Conservation (phyloP, 2,797 vertebrate genomes). For the Dermochelys coriacea region DNA sequence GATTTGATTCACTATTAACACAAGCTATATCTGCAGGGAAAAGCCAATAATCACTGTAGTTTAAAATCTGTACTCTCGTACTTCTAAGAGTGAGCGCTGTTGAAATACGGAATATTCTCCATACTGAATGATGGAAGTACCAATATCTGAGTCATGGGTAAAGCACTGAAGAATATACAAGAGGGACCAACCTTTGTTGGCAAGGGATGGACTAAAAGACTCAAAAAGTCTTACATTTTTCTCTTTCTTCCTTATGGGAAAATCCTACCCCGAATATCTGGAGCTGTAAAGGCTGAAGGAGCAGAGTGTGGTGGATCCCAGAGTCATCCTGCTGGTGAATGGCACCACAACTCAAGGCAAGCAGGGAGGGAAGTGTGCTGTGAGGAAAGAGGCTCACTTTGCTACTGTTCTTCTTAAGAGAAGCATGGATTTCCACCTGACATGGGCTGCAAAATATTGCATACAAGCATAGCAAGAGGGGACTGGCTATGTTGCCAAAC, state of each 20-base stretch:
- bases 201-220: background rate
- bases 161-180: constrained; percentile 27
- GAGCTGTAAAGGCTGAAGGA: fast-evolving
- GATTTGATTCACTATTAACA: constrained; percentile 76
- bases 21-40: constrained; percentile 61
- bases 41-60: constrained; percentile 71
- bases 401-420: background rate
- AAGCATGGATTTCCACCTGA: background rate
- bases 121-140: constrained; percentile 64
- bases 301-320: background rate
- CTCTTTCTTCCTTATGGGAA: background rate
- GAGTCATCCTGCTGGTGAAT: background rate
- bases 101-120: constrained; percentile 52
- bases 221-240: background rate
- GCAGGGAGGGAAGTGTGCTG: background rate
- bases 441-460: background rate
- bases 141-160: constrained; percentile 52
- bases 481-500: background rate
- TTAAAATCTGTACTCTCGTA: constrained; percentile 62
- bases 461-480: background rate
- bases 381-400: background rate
- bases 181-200: background rate
- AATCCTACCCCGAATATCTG: background rate
- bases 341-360: background rate
- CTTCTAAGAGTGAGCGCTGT: constrained; percentile 68